Base-by-base conservation (phyloP, 1,140 invertebrate species). In the Hesperophylax magnus region DNA sequence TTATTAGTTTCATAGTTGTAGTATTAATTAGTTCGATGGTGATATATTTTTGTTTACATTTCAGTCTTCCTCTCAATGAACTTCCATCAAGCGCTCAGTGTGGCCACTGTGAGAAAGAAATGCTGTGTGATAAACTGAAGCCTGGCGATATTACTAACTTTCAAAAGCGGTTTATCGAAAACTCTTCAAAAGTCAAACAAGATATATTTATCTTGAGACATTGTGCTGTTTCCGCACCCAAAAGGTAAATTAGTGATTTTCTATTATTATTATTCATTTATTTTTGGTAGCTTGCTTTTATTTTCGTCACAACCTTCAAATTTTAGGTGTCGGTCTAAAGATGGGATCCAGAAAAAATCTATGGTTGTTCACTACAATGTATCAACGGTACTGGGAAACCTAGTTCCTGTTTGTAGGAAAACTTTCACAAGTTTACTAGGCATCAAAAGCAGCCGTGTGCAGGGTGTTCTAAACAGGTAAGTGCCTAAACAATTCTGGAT, bases 341-440 rank as follows among this genome's bases (percentile, higher is more conserved):
- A 79, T 75, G 78, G 78, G 31, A 79, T 79, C 22, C 78, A 79
- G 22, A 18, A 71, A 17, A 79, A 79, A 24, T 79, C 78, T 6
- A 79, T 79, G 78, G 78, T 79, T 4, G 78, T 79, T 15, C 78
- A 79, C 61, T 79, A 79, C 58, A 31, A 74, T 74, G 78, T 54
- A 1, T 71, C 78, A n/a, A 61, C 24, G 11, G 4, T 63, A 6
- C 18, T 31, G 15, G 69, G 69, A 8, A 39, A 58, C 9, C 47
- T 79, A 17, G 58, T 79, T 11, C 56, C 67, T 3, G 69, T 79
- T 61, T 79, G 78, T 31, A 34, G 78, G 24, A 79, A 39, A 53
- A 74, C 78, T 5, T 79, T 79, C 24, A 79, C 78, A 3, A n/a
- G 22, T 2, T 56, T 79, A n/a, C 58, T 79, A 3, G 78, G 78